Evolutionary conservation across 30 jellyfish, hydroid and myxozoan species (phyloP), one percentile per base, ranked within the genome.

Genomic region (Rhopilema esculentum): DNA sequence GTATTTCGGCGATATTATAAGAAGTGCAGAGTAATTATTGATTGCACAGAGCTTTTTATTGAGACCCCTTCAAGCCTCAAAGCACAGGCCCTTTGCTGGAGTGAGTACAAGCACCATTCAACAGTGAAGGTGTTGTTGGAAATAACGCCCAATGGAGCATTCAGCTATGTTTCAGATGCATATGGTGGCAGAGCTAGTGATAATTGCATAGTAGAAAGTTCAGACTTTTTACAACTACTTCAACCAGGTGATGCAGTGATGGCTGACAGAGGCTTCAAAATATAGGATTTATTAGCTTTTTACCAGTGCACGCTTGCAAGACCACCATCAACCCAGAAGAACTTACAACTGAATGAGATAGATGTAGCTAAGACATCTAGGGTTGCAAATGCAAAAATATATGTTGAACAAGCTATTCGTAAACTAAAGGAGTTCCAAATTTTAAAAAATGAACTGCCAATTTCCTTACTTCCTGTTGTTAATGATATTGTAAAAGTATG

Each of bases 171-270:
- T 20, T 83, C 92, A 16, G 48, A 28, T 19, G 33, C 70, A 21
- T 83, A 83, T 71, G 89, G 89, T 69, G 92, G 92, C 28, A 20
- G 92, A 29, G 92, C 80, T 24, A 40, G 66, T 67, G 89, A 70
- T 52, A 52, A 27, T 20, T 30, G 66, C 62, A 70, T 83, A 17
- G 92, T 83, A 21, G 49, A 29, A 20, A 31, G 72, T 28, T 22
- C 89, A 66, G 88, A 88, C 61, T 69, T 83, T 52, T 70, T 83
- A 68, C 26, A 70, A 17, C 33, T 21, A 16, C 77, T 83, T 16
- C 81, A 81, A 51, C 87, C 91, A 16, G 49, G 52, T 63, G 86
- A 81, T 81, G 80, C 31, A 67, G 86, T 81, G 69, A 81, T 81
- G 91, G 91, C 87, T 18, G 91, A 81, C 71, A n/a, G 91, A 17